These are phyloP conservation scores for Lanistes nyassanus DNA, from an alignment of 1,140 invertebrate species.

Conservation along the genomic window DNA sequence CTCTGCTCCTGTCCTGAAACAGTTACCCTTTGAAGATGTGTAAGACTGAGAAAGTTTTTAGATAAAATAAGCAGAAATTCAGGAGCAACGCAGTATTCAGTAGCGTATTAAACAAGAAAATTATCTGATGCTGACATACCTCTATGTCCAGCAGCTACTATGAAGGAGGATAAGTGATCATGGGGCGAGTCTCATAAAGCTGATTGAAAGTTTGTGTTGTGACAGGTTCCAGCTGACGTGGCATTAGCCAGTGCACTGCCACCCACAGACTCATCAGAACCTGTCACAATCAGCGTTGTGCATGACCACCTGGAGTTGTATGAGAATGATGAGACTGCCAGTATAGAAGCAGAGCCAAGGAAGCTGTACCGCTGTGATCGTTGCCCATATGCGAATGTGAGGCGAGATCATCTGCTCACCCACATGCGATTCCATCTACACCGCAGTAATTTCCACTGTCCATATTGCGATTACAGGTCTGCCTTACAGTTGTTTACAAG, in stretches of 20 bases:
- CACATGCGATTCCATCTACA: conserved; percentile 80
- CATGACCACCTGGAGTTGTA: conserved; percentile 63
- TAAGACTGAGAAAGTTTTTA: too few species aligned
- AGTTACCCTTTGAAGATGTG: too few species aligned
- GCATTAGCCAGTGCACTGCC: conserved; percentile 57
- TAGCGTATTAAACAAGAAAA: too few species aligned
- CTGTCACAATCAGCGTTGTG: conserved; percentile 53
- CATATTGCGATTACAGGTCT: conserved; percentile 81
- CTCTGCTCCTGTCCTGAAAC: background rate
- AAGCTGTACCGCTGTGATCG: conserved; percentile 74
- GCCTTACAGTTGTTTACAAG: too few species aligned
- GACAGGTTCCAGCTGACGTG: conserved; percentile 59
- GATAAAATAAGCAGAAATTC: too few species aligned
- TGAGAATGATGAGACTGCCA: conserved; percentile 49
- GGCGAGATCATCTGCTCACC: conserved; percentile 79
- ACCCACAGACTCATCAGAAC: conserved; percentile 47
- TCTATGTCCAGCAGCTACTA: too few species aligned
- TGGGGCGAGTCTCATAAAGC: background rate
- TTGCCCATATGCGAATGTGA: conserved; percentile 81
- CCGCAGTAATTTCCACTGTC: conserved; percentile 76
- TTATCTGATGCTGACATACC: too few species aligned
- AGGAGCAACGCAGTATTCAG: too few species aligned
- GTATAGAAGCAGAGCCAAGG: conserved; percentile 61
- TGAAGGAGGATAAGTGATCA: background rate
- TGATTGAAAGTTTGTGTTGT: background rate